Base-by-base conservation (phyloP, 2,888 invertebrate genomes). In the Pammene fasciana region DNA sequence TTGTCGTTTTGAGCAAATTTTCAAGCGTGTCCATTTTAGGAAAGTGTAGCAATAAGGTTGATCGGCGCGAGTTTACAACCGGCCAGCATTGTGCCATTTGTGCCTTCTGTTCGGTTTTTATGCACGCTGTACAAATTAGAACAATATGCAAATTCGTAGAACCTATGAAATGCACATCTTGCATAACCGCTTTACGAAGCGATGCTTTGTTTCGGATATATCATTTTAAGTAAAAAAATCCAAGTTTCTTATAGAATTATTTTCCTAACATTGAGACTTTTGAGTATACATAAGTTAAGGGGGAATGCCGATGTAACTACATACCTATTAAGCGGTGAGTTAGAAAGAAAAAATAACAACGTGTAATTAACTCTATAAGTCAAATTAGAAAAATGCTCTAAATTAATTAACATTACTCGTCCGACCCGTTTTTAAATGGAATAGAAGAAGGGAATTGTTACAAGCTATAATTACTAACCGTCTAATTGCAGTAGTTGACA, bases 111-210 rank as follows among this genome's bases (percentile, higher is more conserved):
- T 78, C 76, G 76, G 79, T 84, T 82, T 82, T 83, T 81, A 82
- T 79, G 72, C 68, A 71, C 55, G 85, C 85, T 87, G 85, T 83
- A 82, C 82, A 81, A 79, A 84, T 85, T 79, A 76, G 75, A 77
- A 77, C 80, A 82, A 85, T 88, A 88, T 88, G 85, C 80, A 85
- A 87, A 88, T 91, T 89, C 90, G 84, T 75, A 84, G 91, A 90
- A 90, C 74, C 76, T 76, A 74, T 75, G 71, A 60, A 57, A 67
- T 77, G 75, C 75, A 76, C 73, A 77, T 73, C 81, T 89, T 86
- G 84, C 86, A 79, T 84, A 86, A 88, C 86, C 80, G 82, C 84
- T 83, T 77, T 75, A 78, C 50, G 13, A 50, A 50, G 5, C 16
- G 66, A 75, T 77, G 68, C 75, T 75, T 79, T 75, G 75, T 76